Percentiles rank a stretch among this genome's conserved stretches.
Evolutionary conservation across 2,888 invertebrate species (phyloP).

Genomic region (Eueremaeus valkanovi): DNA sequence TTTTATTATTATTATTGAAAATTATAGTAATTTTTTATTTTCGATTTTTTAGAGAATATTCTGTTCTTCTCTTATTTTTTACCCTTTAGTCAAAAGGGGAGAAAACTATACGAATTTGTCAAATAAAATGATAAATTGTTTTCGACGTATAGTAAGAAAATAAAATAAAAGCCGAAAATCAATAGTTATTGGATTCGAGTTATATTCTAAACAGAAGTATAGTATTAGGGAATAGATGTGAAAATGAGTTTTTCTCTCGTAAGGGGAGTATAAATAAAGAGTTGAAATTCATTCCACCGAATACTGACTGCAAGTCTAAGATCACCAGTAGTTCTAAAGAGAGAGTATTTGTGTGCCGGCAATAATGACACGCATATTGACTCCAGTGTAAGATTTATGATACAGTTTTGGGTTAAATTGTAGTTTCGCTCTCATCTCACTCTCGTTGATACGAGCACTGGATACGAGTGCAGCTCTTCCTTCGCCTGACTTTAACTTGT

Average conservation of each 20-base stretch:
- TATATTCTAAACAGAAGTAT: too few relatives aligned
- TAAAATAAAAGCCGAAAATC: neutral
- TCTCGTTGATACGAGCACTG: too few relatives aligned
- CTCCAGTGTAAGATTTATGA: conserved; percentile 7
- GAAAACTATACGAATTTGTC: neutral
- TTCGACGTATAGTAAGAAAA: too few relatives aligned
- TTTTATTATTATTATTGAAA: neutral
- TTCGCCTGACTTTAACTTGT: conserved; percentile 1
- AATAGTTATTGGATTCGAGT: neutral
- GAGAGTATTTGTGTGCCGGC: neutral
- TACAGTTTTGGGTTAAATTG: neutral
- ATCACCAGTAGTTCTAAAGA: neutral
- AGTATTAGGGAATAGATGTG: too few relatives aligned
- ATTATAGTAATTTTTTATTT: neutral
- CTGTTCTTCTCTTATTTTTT: neutral
- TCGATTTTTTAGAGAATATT: neutral
- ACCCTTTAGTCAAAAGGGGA: too few relatives aligned
- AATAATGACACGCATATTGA: conserved; percentile 20
- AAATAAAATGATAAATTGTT: neutral
- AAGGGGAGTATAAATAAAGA: too few relatives aligned
- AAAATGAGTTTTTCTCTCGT: too few relatives aligned
- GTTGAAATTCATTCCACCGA: too few relatives aligned
- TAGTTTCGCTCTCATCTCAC: neutral
- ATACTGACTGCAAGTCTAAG: neutral
- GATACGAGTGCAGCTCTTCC: too few relatives aligned